Base-by-base conservation (phyloP, 2,797 vertebrate species). In the Artibeus lituratus region DNA sequence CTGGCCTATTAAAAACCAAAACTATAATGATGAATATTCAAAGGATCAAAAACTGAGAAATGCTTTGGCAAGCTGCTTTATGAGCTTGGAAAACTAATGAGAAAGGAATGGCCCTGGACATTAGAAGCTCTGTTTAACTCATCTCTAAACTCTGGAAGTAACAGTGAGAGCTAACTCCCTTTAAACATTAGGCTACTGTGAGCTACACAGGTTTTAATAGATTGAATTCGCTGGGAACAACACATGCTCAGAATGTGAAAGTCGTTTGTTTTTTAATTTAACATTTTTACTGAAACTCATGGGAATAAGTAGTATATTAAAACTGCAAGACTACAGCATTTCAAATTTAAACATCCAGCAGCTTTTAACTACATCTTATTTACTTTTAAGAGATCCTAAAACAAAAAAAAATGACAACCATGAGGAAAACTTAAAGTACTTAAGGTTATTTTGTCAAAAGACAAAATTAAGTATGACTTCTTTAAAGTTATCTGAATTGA, bases 1-100 rank as follows among this genome's bases (percentile, higher is more conserved):
- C 1, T 90, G 94, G 81, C 57, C 37, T 83, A 90, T 83, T 90
- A 87, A 94, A 95, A 93, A 92, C 72, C 67, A 92, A 70, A 90
- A 95, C 74, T 32, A 76, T 70, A 90, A 44, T 37, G 32, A 94
- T 82, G 42, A 95, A 35, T 37, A 78, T 37, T 91, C 70, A 92
- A 93, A 94, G 55, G 77, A 82, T 81, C 1, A 29, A 96, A 97
- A 87, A 90, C 76, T 19, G 32, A 97, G 69, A 65, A 97, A 94
- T 32, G 21, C 85, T 97, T 96, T 95, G 93, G 93, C 87, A 97
- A 97, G 81, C 76, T 82, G 80, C 76, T 94, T 69, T 29, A 57
- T 7, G 11, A 87, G 51, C 29, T 42, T 94, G 77, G 85, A 92
- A 92, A 95, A 70, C 22, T 93, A 92, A 67, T 7, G 65, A 97